Percentiles rank a stretch among this genome's conserved stretches.
Evolutionary conservation across 2,797 vertebrate genomes (phyloP).

Genomic region (Acipenser oxyrinchus): DNA sequence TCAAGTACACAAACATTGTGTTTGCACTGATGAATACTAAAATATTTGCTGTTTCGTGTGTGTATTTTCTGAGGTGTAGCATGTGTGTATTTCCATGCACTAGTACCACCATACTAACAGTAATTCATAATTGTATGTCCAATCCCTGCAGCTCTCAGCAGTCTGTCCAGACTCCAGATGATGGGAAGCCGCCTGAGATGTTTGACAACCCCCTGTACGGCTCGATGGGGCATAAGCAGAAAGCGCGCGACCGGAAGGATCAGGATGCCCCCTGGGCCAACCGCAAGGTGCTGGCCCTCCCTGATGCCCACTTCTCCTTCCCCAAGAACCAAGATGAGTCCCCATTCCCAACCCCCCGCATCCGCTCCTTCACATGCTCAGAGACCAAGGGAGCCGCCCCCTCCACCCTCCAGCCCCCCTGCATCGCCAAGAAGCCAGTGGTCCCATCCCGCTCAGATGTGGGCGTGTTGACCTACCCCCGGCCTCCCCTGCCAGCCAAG

Average conservation of each 20-base stretch:
- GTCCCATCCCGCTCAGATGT: conserved; percentile 71
- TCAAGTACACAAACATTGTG: no score
- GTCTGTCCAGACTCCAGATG: conserved; percentile 41
- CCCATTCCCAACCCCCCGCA: conserved; percentile 65
- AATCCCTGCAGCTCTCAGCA: conserved; percentile 9
- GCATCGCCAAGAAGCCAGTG: conserved; percentile 64
- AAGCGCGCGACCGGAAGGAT: conserved; percentile 53
- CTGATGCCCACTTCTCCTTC: conserved; percentile 41
- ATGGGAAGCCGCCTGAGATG: conserved; percentile 68
- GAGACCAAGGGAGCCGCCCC: conserved; percentile 53
- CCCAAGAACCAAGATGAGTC: conserved; percentile 52
- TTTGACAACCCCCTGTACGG: conserved; percentile 94
- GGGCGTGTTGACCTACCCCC: conserved; percentile 37
- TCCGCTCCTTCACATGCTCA: conserved; percentile 77
- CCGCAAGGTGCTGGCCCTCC: conserved; percentile 53
- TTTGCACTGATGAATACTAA: no score
- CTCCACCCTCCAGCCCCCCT: conserved; percentile 20
- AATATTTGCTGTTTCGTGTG: no score
- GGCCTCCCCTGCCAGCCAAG: conserved; percentile 78
- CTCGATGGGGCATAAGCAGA: conserved; percentile 52
- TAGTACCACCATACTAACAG: no score
- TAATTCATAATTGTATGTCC: neutral
- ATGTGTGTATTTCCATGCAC: no score
- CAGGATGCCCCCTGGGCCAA: conserved; percentile 47
- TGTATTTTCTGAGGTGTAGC: no score